A percentile compares a stretch with the other conserved stretches of the same genome.
phyloP scores from a whole-genome alignment of 2,888 invertebrate species.

The Arge pagana region DNA sequence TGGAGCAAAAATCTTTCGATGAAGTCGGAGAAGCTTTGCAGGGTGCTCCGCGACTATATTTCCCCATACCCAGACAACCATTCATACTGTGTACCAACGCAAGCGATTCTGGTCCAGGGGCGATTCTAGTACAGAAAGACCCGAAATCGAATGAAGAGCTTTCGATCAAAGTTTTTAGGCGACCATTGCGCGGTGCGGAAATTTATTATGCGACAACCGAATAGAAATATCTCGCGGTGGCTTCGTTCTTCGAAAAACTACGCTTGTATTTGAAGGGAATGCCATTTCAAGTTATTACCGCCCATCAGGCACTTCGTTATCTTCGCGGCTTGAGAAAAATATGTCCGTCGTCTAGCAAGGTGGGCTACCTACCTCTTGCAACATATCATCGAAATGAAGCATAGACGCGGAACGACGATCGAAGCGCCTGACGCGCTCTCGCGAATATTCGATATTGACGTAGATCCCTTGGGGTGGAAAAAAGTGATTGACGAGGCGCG shows the following conservation, averaged over 20 bases:
- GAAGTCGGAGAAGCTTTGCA: conserved; percentile 14
- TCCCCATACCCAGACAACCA: conserved; percentile 22
- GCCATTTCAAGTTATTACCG: conserved; percentile 23
- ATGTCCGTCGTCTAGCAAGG: conserved; percentile 24
- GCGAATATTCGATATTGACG: conserved; percentile 16
- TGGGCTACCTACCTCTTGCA: conserved; percentile 26
- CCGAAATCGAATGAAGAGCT: not conserved
- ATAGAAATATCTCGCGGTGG: conserved; percentile 22
- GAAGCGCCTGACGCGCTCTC: conserved; percentile 28
- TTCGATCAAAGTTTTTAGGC: conserved; percentile 24
- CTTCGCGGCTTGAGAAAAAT: conserved; percentile 10
- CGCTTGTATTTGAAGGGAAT: conserved; percentile 23
- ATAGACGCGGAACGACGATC: conserved; percentile 25
- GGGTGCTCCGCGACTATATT: conserved; percentile 17
- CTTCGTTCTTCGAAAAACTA: conserved; percentile 24
- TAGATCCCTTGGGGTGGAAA: conserved; percentile 20
- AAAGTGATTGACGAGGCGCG: conserved; percentile 6
- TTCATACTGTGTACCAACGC: conserved; percentile 27
- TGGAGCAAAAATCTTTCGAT: not conserved
- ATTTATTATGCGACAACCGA: conserved; percentile 9
- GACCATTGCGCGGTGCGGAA: conserved; percentile 27
- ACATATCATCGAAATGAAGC: conserved; percentile 19
- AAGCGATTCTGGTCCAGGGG: conserved; percentile 6
- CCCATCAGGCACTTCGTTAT: conserved; percentile 23
- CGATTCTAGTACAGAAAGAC: conserved; percentile 7